Base-by-base conservation (phyloP, 1,140 invertebrate species). In the Tetraneura akinire region DNA sequence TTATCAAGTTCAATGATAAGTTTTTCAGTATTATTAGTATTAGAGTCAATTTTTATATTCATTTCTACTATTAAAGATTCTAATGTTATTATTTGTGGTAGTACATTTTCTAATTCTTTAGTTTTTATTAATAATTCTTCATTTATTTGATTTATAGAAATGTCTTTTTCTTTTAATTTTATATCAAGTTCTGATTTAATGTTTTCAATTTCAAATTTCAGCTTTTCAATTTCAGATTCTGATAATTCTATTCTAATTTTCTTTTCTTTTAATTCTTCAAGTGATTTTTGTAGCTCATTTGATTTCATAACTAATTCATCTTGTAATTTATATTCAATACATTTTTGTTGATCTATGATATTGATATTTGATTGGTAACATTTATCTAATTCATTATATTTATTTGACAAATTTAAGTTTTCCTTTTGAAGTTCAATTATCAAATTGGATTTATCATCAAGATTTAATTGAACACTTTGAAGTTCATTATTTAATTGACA, bases 251-350 rank as follows among this genome's bases (percentile, higher is more conserved):
- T 11, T 14, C 42, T 57, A 3, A 16, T 42, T 57, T 55, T 76
- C 1, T 47, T 68, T 68, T 45, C 66, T 47, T 47, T 68, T 45
- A 78, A 5, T 29, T 60, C 18, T 18, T 60, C 4, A 18, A 62
- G n/a, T 2, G n/a, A 45, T 18, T 62, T 10, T 62, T 62, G 37
- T 10, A 62, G 0, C 18, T 26, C 21, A 23, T 29, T n/a, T 37
- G 23, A 29, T 1, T 62, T 62, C 10, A 1, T 26, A 42, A 42
- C 16, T 18, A 62, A 62, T 26, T 78, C n/a, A 47, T 57, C 18
- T 62, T 16, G n/a, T 45, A 78, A 45, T 13, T 60, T 21, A 13
- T 78, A 47, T 78, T 60, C 23, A 62, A 76, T 60, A 60, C 45
- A 32, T 14, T 32, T 16, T 8, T 76, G 57, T 55, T 60, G 13